Evolutionary conservation across 2,888 invertebrate genomes (phyloP), one percentile per base, ranked within the genome.

Genomic region (Melitaea athalia): DNA sequence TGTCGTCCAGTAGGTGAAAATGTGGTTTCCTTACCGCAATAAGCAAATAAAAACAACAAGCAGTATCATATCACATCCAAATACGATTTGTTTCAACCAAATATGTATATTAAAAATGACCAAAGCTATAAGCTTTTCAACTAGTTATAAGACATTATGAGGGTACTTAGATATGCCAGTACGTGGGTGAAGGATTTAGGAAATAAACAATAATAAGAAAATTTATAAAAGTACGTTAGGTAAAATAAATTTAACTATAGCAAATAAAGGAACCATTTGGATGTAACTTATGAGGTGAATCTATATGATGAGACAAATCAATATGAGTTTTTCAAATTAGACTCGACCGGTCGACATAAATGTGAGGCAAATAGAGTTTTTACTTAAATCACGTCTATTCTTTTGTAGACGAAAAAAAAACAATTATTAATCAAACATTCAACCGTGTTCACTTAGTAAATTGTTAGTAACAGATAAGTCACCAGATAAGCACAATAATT

Each of bases 41-140:
- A 71, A 86, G 88, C 3, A 90, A 89, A 91, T 85, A 69, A 49
- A 62, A 50, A 62, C 38, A 38, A 69, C 55, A 74, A 59, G 75
- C 80, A 57, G 8, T 85, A 88, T 86, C 88, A 87, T 89, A 85
- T 86, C 33, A 55, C 47, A 82, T 79, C 77, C 76, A 81, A 57
- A 80, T 64, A 79, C 79, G 81, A 81, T 77, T 79, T 78, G 79
- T 85, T 79, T 77, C 81, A 85, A 88, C 87, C 88, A 89, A 90
- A 88, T 86, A 84, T 80, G n/a, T n/a, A 57, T 57, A 8, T 57
- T 81, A 81, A 77, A 79, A 85, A 85, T 87, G 91, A 91, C 91
- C 90, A 92, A 92, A 91, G 92, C 91, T 91, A 82, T 85, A 81
- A 91, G 91, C 91, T 90, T 88, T 85, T 86, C 85, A 69, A 67